Percentiles rank a stretch among this genome's conserved stretches.
Evolutionary conservation across 2,113 vertebrate genomes (phyloP).

Genomic region (Chlorodrepanis virens): DNA sequence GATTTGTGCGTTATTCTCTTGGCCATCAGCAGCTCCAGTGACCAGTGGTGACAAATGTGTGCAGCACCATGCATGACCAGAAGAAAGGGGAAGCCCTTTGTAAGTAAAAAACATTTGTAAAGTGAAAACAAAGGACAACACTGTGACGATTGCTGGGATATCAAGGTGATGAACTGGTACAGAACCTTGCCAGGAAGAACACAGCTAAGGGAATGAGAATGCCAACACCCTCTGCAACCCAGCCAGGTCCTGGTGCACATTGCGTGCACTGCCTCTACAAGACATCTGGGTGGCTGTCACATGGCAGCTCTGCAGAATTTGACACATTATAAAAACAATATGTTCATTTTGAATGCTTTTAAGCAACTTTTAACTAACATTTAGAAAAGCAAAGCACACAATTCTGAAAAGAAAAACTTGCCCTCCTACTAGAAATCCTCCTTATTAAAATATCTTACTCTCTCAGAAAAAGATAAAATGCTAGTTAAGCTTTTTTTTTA

Average conservation of each 20-base stretch:
- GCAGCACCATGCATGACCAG: not conserved
- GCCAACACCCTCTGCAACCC: not conserved
- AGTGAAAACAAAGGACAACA: not conserved
- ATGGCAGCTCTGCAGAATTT: not conserved
- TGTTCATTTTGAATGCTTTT: not conserved
- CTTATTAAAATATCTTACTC: not conserved
- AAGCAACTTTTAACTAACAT: not conserved
- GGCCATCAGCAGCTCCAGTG: not conserved
- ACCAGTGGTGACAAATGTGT: not conserved
- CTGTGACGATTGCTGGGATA: not conserved
- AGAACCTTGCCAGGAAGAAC: not conserved
- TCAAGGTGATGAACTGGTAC: not conserved
- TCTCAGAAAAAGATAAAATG: not conserved
- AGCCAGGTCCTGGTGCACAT: rapidly evolving
- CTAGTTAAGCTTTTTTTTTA: not conserved
- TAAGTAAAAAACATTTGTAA: not conserved
- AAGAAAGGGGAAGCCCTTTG: not conserved
- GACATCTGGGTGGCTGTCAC: not conserved
- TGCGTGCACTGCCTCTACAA: rapidly evolving
- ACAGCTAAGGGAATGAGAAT: not conserved
- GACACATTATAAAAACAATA: not conserved
- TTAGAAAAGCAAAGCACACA: not conserved
- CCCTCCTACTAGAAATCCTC: not conserved
- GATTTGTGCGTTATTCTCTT: not conserved
- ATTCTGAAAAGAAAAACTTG: not conserved